Evolutionary conservation across 2,888 invertebrate genomes (phyloP), one percentile per base, ranked within the genome.

Genomic region (Leucophenga montana): DNA sequence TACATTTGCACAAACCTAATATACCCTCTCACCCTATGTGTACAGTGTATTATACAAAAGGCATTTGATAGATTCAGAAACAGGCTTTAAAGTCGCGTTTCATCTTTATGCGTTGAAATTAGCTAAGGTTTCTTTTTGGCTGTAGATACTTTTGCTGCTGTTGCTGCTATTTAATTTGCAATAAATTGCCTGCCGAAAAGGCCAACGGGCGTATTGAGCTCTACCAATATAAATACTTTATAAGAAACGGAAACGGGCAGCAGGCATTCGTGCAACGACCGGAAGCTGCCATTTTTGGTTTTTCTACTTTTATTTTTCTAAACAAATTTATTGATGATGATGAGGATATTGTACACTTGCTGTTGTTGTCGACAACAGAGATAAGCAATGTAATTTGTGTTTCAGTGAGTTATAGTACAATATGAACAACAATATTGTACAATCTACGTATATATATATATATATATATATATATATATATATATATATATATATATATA

Each of bases 131-230:
- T 2, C 27, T 4, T 27, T 80, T 82, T 4, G 46, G 46, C 77
- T 80, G 82, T 82, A n/a, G n/a, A n/a, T n/a, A n/a, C n/a, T n/a
- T n/a, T n/a, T n/a, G n/a, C n/a, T n/a, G n/a, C n/a, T n/a, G n/a
- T n/a, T n/a, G n/a, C n/a, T 73, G 77, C 80, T 79, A 77, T 79
- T 74, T 83, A 80, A 83, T 83, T 83, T 82, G 82, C 84, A 81
- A 80, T 82, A 83, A 82, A 82, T 80, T 82, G 80, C 75, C 75
- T n/a, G n/a, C n/a, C n/a, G n/a, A 71, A 71, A 62, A 70, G 39
- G 39, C 39, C 39, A 39, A 39, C 8, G 39, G 39, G 77, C 73
- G 71, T 33, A 68, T 59, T 68, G 54, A 66, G 39, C 27, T 13
- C 33, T 44, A 39, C 27, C 81, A 68, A 53, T 44, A 53, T 44